A percentile compares a stretch with the other conserved stretches of the same genome.
Conservation (phyloP, 2,888 invertebrate species). For the Stenodera caucasica region DNA sequence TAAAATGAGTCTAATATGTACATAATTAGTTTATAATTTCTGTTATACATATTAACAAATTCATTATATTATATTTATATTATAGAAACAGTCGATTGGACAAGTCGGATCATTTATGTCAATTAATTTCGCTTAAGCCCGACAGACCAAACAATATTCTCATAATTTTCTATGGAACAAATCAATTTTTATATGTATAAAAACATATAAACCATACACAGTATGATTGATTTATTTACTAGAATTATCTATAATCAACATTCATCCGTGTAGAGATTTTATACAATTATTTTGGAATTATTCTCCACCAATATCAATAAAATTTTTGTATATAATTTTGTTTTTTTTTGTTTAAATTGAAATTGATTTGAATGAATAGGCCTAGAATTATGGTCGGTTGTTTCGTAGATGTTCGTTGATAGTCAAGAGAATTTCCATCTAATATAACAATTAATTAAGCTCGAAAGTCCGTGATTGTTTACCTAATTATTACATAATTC, state of each 20-base stretch:
- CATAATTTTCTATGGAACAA: not conserved
- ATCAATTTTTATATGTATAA: not conserved
- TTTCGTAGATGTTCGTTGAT: slow-evolving; percentile 21
- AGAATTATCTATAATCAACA: slow-evolving; percentile 17
- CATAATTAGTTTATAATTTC: slow-evolving; percentile 14
- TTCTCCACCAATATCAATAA: no score
- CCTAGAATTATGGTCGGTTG: slow-evolving; percentile 18
- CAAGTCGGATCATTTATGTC: slow-evolving; percentile 23
- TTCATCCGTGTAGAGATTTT: slow-evolving; percentile 21
- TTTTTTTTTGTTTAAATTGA: slow-evolving; percentile 5
- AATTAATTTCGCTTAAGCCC: slow-evolving; percentile 6
- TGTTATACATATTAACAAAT: slow-evolving; percentile 23
- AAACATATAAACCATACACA: slow-evolving; percentile 23
- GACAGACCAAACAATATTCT: not conserved
- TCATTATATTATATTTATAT: slow-evolving; percentile 12
- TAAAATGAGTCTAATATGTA: slow-evolving; percentile 26
- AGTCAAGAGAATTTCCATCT: slow-evolving; percentile 16
- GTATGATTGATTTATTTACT: slow-evolving; percentile 22
- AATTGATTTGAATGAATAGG: not conserved
- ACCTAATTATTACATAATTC: slow-evolving; percentile 22
- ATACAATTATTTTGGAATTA: no score
- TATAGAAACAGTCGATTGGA: slow-evolving; percentile 25
- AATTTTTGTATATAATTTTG: no score
- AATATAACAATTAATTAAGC: slow-evolving; percentile 24
- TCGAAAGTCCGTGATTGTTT: slow-evolving; percentile 28